phyloP scores from a whole-genome alignment of 2,888 invertebrate species.

The Cantharis lateralis region DNA sequence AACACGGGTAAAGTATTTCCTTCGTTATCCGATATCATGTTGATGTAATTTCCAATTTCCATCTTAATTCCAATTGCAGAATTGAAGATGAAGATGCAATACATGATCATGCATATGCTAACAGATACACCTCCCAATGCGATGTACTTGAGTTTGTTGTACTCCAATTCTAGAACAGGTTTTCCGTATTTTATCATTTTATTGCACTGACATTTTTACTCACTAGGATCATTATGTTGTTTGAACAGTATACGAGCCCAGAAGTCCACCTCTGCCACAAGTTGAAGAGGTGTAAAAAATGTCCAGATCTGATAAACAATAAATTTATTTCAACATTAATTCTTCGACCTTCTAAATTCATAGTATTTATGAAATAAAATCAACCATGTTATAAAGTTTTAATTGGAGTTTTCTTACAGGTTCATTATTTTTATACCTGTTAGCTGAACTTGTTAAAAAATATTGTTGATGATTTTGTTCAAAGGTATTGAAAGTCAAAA shows the following conservation, averaged over 20 bases:
- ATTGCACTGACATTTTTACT: not conserved
- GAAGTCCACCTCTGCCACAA: too few relatives aligned
- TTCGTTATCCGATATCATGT: slow-evolving; percentile 49
- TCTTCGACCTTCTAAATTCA: too few relatives aligned
- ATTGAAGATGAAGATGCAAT: slow-evolving; percentile 41
- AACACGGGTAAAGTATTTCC: slow-evolving; percentile 45
- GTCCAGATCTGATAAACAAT: too few relatives aligned
- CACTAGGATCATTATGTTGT: not conserved
- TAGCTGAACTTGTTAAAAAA: too few relatives aligned
- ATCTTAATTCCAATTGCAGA: slow-evolving; percentile 42
- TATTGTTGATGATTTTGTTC: too few relatives aligned
- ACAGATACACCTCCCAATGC: slow-evolving; percentile 10
- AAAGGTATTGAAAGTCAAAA: too few relatives aligned
- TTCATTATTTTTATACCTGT: too few relatives aligned
- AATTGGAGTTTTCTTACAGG: too few relatives aligned
- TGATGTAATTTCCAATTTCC: slow-evolving; percentile 49
- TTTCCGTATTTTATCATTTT: slow-evolving; percentile 41
- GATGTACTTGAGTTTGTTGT: slow-evolving; percentile 41
- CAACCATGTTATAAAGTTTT: too few relatives aligned
- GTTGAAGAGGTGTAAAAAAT: too few relatives aligned
- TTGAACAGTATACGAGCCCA: not conserved
- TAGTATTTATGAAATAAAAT: too few relatives aligned
- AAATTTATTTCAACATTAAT: too few relatives aligned
- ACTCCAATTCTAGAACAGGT: slow-evolving; percentile 41
- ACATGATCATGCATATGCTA: slow-evolving; percentile 36